These are phyloP conservation scores for Atta cephalotes DNA, from an alignment of 1,140 invertebrate species.

Conservation along the genomic window DNA sequence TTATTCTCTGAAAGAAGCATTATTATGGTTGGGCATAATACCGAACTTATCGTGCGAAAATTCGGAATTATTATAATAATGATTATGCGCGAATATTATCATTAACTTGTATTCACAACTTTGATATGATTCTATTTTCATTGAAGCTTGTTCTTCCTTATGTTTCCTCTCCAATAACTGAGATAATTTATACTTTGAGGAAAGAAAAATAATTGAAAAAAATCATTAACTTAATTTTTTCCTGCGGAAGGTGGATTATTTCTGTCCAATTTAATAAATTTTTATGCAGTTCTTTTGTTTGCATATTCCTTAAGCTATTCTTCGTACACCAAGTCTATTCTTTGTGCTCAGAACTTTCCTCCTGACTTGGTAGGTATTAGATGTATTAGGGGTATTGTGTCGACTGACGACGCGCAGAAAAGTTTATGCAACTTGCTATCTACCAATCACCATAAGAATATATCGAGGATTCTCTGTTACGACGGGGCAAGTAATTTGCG, in stretches of 20 bases:
- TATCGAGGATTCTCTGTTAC: slow-evolving; percentile 7
- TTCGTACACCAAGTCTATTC: neutral
- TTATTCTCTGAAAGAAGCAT: neutral
- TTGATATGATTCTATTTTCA: slow-evolving; percentile 36
- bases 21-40: neutral
- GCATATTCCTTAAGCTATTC: neutral
- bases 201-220: neutral
- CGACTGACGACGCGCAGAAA: neutral
- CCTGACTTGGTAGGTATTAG: neutral
- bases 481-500: slow-evolving; percentile 17
- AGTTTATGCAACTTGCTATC: slow-evolving; percentile 21
- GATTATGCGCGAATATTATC: neutral
- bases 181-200: neutral
- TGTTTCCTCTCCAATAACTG: neutral
- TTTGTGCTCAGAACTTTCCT: neutral
- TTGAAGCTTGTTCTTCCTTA: neutral
- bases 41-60: slow-evolving; percentile 10
- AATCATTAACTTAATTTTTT: neutral
- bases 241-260: neutral
- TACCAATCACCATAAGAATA: slow-evolving; percentile 16
- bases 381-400: slow-evolving; percentile 17
- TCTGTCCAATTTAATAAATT: slow-evolving; percentile 1
- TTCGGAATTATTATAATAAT: neutral
- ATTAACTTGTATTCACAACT: neutral
- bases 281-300: neutral